Base-by-base conservation (phyloP, 2,113 vertebrate species). In the Festucalex cinctus region DNA sequence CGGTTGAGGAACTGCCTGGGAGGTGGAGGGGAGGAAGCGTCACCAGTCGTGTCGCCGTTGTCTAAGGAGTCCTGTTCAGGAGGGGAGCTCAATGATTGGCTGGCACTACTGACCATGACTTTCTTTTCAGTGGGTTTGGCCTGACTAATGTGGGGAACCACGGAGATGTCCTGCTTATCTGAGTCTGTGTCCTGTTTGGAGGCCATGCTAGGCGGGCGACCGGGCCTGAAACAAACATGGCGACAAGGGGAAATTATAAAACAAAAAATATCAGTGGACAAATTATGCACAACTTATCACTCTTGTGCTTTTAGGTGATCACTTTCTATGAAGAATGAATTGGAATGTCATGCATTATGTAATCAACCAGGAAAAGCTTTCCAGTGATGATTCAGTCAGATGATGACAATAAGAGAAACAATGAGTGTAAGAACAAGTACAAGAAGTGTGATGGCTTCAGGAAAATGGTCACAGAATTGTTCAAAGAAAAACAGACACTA, bases 161-260 rank as follows among this genome's bases (percentile, higher is more conserved):
- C 87, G n/a, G 92, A 89, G 58, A 92, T 85, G 76, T 96, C 94
- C 87, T 95, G 96, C 0, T 93, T 93, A 80, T 97, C 95, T 4
- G 95, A 97, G 88, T 97, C 95, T 6, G 93, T 94, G 85, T 98
- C 95, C 89, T 94, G 95, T 88, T 94, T 95, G 84, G 96, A 95
- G 84, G 95, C 94, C 96, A 99, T 98, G 85, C 93, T 97, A 91
- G 91, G 94, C 83, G 95, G 94, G 84, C 91, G 94, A 75, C 93
- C 95, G 90, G 89, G 92, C 82, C 96, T 99, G 86, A 64, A 65
- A 65, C 44, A 65, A 85, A 88, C 43, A 57, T 48, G 32, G 61
- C 14, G 60, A 65, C 35, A 51, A 81, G 3, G 56, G 68, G 44
- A 46, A 19, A 46, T 10, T 22, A 51, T 51, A 46, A 76, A 24